Conservation (phyloP, 2,113 vertebrate genomes). For the Cervus canadensis region DNA sequence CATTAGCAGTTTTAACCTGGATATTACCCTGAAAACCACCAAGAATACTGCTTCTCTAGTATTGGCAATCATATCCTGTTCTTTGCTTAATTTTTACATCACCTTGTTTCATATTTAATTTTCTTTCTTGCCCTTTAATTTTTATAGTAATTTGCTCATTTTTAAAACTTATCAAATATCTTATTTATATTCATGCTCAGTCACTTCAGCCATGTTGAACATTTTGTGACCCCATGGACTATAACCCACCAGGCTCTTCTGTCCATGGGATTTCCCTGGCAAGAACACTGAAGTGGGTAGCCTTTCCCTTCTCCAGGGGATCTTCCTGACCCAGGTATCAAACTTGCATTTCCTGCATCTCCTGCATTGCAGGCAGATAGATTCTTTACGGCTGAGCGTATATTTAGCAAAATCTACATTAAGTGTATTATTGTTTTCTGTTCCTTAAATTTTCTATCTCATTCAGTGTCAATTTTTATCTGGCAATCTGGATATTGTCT, state of each 20-base stretch:
- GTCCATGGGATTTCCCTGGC: background rate
- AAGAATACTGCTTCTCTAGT: background rate
- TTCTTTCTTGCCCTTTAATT: background rate
- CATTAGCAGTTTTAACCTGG: background rate
- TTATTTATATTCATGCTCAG: background rate
- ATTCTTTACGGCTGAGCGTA: background rate
- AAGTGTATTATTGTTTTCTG: background rate
- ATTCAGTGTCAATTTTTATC: background rate
- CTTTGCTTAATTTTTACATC: background rate
- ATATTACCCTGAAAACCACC: background rate
- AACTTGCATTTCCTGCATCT: background rate
- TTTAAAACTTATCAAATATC: background rate
- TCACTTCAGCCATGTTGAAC: background rate
- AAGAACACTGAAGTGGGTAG: background rate
- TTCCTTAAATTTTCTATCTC: background rate
- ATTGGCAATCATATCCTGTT: background rate
- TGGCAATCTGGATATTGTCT: background rate
- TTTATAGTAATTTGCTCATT: background rate
- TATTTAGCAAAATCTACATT: background rate
- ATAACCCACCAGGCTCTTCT: background rate
- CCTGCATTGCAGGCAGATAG: background rate
- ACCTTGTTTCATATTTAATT: background rate
- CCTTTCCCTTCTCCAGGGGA: background rate
- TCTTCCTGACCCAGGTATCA: background rate
- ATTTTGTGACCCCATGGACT: background rate